Base-by-base conservation (phyloP, 2,797 vertebrate genomes). In the Bradypodion pumilum region DNA sequence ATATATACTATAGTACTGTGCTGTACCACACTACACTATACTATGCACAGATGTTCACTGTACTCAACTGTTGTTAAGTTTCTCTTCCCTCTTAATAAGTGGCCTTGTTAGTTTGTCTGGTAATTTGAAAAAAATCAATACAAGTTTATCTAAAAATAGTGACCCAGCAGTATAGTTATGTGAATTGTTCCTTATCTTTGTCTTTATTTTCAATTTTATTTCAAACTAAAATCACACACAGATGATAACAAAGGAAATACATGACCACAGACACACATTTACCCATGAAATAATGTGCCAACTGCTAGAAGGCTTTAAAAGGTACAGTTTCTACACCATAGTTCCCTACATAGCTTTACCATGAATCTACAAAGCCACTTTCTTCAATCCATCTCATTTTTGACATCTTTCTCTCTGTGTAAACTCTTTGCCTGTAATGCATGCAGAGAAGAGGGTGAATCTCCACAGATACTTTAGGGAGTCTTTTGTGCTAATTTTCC, bases 401-500 rank as follows among this genome's bases (percentile, higher is more conserved):
- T 79, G 76, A 84, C n/a, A 3, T 0, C 74, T 87, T 89, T 86
- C 86, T 79, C 85, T 88, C 86, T 40, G 19, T 49, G 40, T 25
- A 76, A 62, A 81, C 49, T 52, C 46, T 81, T 81, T 35, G 5
- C 9, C 19, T 25, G 81, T 72, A 91, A 84, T 83, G 25, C 77
- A 89, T 7, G 72, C 23, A 78, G 81, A n/a, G 35, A 7, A 10
- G 66, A 81, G 0, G 0, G 72, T 86, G 52, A 73, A 82, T 83
- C 87, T 85, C 49, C 86, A 88, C 89, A 90, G n/a, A 83, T 85
- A 89, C 85, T 82, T 87, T 10, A 56, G 82, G 84, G 88, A 83
- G 90, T 19, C 84, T 89, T 85, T 69, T 85, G 80, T 86, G 88
- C 82, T 86, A 66, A 0, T 80, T 90, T 88, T 89, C 70, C 81